A percentile compares a stretch with the other conserved stretches of the same genome.
phyloP scores from a whole-genome alignment of 2,797 vertebrate genomes.

The Columba guinea region DNA sequence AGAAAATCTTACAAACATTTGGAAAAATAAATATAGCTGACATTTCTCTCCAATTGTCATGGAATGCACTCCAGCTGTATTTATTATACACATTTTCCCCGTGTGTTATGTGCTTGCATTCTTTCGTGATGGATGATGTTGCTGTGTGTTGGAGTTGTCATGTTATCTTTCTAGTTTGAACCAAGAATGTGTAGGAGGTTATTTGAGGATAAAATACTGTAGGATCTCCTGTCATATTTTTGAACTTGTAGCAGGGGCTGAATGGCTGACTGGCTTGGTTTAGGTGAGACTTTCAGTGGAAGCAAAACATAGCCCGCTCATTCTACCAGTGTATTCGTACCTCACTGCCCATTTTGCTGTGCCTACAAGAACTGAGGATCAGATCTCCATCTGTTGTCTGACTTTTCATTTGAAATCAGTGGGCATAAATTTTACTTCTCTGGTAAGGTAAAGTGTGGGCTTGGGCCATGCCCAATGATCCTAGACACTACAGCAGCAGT shows the following conservation, averaged over 20 bases:
- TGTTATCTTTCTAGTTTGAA: conserved; percentile 10
- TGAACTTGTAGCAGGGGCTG: not conserved
- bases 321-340: not conserved
- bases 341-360: not conserved
- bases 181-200: conserved; percentile 35
- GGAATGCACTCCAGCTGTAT: conserved; percentile 38
- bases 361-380: not conserved
- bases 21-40: conserved; percentile 40
- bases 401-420: not conserved
- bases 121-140: not conserved
- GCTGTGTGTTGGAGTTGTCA: not conserved
- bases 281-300: not conserved
- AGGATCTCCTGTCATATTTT: not conserved
- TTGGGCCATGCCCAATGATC: not conserved
- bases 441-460: not conserved
- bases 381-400: not conserved
- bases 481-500: not conserved
- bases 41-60: conserved; percentile 14
- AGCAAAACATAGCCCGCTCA: not conserved
- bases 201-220: conserved; percentile 28
- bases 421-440: not conserved
- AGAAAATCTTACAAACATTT: conserved; percentile 23
- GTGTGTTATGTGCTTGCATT: conserved; percentile 47
- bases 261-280: not conserved
- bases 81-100: conserved; percentile 24